A percentile compares a stretch with the other conserved stretches of the same genome.
Evolutionary conservation across 2,797 vertebrate genomes (phyloP).

Genomic region (Channallabes apus): DNA sequence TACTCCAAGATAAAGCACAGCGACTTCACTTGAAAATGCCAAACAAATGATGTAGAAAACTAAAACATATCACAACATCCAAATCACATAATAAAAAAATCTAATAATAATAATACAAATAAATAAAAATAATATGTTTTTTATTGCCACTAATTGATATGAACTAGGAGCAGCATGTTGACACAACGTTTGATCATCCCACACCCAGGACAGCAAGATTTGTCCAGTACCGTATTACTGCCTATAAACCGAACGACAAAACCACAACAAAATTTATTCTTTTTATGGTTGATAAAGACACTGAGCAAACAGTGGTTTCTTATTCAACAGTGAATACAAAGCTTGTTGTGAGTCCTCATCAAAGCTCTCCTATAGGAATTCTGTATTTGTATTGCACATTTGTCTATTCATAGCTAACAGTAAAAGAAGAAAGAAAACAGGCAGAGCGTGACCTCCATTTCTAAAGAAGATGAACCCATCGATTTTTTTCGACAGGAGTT

Average conservation of each 20-base stretch:
- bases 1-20: too few relatives aligned
- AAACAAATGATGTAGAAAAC: too few relatives aligned
- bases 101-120: too few relatives aligned
- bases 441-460: not conserved
- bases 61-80: too few relatives aligned
- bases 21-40: too few relatives aligned
- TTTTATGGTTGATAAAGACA: not conserved
- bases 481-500: too few relatives aligned
- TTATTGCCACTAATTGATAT: constrained; percentile 37
- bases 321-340: not conserved
- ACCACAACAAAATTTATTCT: not conserved
- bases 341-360: not conserved
- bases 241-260: not conserved
- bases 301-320: not conserved
- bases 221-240: not conserved
- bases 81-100: too few relatives aligned
- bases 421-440: not conserved
- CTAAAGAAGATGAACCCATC: not conserved
- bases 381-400: not conserved
- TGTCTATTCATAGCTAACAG: not conserved
- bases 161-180: constrained; percentile 37
- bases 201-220: constrained; percentile 28
- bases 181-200: constrained; percentile 37
- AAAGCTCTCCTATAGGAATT: not conserved
- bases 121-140: not conserved